Conservation (phyloP, 2,113 vertebrate genomes). For the Condylura cristata region DNA sequence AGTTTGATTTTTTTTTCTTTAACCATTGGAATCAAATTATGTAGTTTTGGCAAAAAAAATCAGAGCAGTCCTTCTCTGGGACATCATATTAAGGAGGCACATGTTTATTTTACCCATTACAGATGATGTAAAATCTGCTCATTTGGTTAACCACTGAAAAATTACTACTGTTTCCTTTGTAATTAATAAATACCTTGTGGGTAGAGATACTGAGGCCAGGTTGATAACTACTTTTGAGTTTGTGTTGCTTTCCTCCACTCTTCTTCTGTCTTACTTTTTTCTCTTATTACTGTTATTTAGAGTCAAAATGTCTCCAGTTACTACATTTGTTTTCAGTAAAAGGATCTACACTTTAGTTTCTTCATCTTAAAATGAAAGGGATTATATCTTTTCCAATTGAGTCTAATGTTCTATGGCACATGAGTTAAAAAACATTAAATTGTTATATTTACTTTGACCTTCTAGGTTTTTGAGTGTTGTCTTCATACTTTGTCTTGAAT, state of each 20-base stretch:
- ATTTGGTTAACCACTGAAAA: constrained; percentile 9
- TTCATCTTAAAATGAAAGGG: constrained; percentile 24
- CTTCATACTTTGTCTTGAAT: not conserved
- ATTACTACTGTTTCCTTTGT: not conserved
- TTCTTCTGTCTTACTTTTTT: not conserved
- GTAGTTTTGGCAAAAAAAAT: not conserved
- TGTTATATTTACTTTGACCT: not conserved
- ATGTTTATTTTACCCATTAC: not conserved
- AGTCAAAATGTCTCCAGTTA: not conserved
- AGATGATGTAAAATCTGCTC: constrained; percentile 13
- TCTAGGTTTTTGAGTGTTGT: not conserved
- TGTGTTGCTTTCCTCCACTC: not conserved
- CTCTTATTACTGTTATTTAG: not conserved
- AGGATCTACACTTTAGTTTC: not conserved
- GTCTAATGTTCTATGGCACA: not conserved
- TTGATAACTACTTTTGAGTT: not conserved
- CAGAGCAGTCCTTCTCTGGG: not conserved
- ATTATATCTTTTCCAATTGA: not conserved
- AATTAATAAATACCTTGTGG: not conserved
- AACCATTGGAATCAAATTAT: not conserved
- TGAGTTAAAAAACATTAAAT: not conserved
- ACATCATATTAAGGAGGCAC: not conserved
- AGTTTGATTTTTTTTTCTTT: not conserved
- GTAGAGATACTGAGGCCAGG: not conserved
- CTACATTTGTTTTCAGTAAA: not conserved